phyloP scores from a whole-genome alignment of 1,140 invertebrate genomes.

The Drosophila virilis region DNA sequence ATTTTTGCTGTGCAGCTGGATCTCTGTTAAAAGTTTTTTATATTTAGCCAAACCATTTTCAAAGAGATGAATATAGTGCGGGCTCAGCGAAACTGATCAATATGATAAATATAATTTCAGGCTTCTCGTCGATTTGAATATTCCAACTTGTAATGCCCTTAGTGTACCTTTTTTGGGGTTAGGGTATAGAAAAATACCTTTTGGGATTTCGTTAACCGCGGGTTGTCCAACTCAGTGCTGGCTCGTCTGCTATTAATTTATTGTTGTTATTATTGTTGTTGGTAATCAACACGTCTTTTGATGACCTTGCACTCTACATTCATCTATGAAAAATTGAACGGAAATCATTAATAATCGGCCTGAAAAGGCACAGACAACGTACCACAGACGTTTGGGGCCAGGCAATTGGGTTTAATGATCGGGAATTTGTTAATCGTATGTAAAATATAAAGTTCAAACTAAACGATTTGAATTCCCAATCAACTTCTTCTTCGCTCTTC shows the following conservation, averaged over 20 bases:
- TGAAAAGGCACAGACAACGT: conserved; percentile 31
- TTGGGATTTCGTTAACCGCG: conserved; percentile 47
- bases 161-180: neutral
- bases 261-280: conserved; percentile 78
- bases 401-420: conserved; percentile 72
- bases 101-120: too few species aligned
- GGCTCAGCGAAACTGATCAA: too few species aligned
- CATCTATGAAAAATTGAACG: conserved; percentile 80
- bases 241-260: conserved; percentile 69
- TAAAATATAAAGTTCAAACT: conserved; percentile 35
- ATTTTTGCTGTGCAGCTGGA: too few species aligned
- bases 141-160: conserved; percentile 7
- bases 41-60: too few species aligned
- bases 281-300: conserved; percentile 80
- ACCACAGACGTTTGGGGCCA: conserved; percentile 9
- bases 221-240: conserved; percentile 53
- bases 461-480: conserved; percentile 33
- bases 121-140: neutral
- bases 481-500: neutral
- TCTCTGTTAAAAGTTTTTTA: too few species aligned
- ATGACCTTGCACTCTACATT: conserved; percentile 78
- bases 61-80: too few species aligned
- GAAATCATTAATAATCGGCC: conserved; percentile 79
- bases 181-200: conserved; percentile 20
- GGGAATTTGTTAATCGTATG: conserved; percentile 53